phyloP scores from a whole-genome alignment of 2,113 vertebrate species.

The Dipodomys ordii region DNA sequence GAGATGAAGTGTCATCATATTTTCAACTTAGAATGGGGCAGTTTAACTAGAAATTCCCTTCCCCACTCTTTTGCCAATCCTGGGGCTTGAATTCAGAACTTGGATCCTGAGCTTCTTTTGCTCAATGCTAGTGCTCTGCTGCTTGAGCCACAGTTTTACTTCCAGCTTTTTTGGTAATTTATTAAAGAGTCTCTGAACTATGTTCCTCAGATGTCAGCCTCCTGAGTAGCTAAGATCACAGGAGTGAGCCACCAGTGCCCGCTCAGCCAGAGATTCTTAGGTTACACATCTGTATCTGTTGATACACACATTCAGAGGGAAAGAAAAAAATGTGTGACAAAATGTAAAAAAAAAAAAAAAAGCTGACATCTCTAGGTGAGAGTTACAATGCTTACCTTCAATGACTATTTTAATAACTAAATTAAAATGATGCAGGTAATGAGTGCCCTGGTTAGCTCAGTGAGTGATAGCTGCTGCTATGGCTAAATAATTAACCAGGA shows the following conservation, averaged over 20 bases:
- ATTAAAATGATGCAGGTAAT: not conserved
- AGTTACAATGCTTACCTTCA: not conserved
- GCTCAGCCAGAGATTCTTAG: not conserved
- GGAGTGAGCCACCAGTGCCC: too few relatives aligned
- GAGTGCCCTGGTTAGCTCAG: not conserved
- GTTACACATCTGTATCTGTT: not conserved
- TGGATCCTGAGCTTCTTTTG: too few relatives aligned
- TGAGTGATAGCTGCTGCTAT: not conserved
- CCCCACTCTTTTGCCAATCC: too few relatives aligned
- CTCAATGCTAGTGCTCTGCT: too few relatives aligned
- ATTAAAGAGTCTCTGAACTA: too few relatives aligned
- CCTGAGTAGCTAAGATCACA: too few relatives aligned
- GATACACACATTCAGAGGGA: not conserved
- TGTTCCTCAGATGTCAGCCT: too few relatives aligned
- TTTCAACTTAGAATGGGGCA: not conserved
- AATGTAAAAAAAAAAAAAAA: slow-evolving; percentile 10
- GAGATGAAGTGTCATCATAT: not conserved
- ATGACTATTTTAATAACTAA: slow-evolving; percentile 28
- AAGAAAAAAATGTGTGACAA: not conserved
- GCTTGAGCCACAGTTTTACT: too few relatives aligned
- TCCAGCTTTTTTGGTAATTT: too few relatives aligned
- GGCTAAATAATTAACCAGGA: not conserved
- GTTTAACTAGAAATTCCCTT: too few relatives aligned
- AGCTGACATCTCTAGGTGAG: not conserved
- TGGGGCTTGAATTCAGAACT: too few relatives aligned